These are phyloP conservation scores for Zaprionus obscuricornis DNA, from an alignment of 2,888 invertebrate genomes.

Conservation along the genomic window DNA sequence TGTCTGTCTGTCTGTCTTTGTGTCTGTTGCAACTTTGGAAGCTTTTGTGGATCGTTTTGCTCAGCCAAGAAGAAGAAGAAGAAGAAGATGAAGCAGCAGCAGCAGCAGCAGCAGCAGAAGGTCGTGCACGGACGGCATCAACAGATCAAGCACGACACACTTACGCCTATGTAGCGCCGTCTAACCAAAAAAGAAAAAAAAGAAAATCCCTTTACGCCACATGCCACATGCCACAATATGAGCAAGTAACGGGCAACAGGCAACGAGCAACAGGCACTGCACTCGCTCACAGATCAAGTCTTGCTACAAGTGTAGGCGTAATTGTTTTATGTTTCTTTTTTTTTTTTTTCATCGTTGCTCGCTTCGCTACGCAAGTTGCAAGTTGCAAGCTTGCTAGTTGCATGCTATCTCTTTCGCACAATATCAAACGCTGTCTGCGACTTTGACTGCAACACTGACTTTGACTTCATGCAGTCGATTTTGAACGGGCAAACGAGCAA, in stretches of 20 bases:
- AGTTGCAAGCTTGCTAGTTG: conserved; percentile 12
- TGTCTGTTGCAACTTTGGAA: conserved; percentile 43
- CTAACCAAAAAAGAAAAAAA: background rate
- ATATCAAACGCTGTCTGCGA: conserved; percentile 26
- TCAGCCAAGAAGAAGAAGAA: background rate
- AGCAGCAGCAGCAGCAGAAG: conserved; percentile 43
- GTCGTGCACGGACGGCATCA: conserved; percentile 66
- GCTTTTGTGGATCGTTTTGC: conserved; percentile 25
- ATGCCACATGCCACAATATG: no score
- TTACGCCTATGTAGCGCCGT: conserved; percentile 49
- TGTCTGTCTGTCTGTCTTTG: no score
- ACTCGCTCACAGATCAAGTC: no score
- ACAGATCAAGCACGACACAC: conserved; percentile 67
- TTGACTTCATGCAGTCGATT: background rate
- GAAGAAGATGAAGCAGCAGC: conserved; percentile 5
- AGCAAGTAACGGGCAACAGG: no score
- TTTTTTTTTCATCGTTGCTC: no score
- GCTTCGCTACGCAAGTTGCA: conserved; percentile 61
- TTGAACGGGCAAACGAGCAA: background rate
- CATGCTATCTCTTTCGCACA: no score
- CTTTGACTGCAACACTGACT: background rate
- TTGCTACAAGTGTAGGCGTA: conserved; percentile 83
- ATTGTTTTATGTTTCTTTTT: conserved; percentile 83
- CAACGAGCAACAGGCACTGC: no score
- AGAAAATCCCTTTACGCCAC: no score